Conservation (phyloP, 92 coral and sea anemone genomes). For the Phenganax subtilis region DNA sequence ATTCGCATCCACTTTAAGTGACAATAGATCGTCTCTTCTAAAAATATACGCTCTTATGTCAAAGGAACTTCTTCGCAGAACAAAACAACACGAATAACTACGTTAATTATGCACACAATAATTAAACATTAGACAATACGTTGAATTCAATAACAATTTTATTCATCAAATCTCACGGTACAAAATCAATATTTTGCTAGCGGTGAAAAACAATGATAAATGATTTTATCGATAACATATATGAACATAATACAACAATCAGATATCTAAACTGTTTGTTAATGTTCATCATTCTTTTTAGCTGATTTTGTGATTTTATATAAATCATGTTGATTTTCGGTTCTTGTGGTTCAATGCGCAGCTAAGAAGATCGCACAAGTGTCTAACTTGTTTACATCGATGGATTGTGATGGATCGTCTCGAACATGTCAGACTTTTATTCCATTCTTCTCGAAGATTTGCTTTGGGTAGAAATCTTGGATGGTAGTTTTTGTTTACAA, state of each 20-base stretch:
- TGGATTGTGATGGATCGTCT: too few relatives aligned
- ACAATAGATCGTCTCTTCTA: too few relatives aligned
- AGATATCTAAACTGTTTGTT: neutral
- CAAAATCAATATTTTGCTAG: neutral
- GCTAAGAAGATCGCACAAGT: neutral
- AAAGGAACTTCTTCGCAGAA: neutral
- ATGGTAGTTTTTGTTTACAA: too few relatives aligned
- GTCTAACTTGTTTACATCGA: neutral
- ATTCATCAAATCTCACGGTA: constrained; percentile 6
- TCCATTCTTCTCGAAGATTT: too few relatives aligned
- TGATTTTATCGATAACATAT: neutral
- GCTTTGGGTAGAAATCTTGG: too few relatives aligned
- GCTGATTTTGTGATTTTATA: neutral
- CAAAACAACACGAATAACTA: neutral
- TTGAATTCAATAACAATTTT: constrained; percentile 8
- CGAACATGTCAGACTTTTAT: too few relatives aligned
- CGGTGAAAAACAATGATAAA: neutral
- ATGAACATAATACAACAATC: neutral
- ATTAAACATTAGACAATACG: neutral
- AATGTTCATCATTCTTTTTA: neutral
- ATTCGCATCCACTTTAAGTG: too few relatives aligned
- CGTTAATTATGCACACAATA: neutral
- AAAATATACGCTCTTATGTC: too few relatives aligned
- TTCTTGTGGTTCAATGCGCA: neutral
- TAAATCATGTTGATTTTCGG: neutral